These are phyloP conservation scores for Sisyra terminalis DNA, from an alignment of 2,888 invertebrate species.

Conservation along the genomic window DNA sequence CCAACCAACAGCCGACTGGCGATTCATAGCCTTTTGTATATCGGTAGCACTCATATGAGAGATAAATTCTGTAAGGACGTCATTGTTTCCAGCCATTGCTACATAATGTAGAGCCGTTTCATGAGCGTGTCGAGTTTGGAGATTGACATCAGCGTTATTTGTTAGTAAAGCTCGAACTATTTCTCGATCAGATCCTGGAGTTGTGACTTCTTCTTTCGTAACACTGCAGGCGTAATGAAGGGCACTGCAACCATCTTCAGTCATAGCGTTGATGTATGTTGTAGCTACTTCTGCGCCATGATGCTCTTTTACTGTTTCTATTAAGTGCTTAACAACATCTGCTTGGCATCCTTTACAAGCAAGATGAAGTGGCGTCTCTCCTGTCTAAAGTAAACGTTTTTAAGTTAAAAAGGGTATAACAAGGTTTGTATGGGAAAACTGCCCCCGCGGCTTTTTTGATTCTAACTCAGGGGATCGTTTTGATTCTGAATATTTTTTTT, in stretches of 20 bases:
- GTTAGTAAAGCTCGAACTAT: conserved; percentile 80
- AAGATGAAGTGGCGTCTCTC: conserved; percentile 91
- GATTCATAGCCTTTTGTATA: conserved; percentile 86
- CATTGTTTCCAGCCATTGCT: conserved; percentile 89
- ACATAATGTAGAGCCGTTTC: conserved; percentile 95
- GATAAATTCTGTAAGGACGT: conserved; percentile 87
- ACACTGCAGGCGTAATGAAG: conserved; percentile 91
- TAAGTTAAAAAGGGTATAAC: neutral
- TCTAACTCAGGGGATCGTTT: too few relatives aligned
- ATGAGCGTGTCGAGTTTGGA: conserved; percentile 67
- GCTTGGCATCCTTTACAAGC: conserved; percentile 76
- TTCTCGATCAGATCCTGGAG: conserved; percentile 61
- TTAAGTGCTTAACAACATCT: conserved; percentile 72
- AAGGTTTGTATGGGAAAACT: neutral
- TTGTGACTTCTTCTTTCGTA: conserved; percentile 60
- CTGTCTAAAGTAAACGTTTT: conserved; percentile 39
- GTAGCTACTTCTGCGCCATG: conserved; percentile 63
- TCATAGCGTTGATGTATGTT: conserved; percentile 74
- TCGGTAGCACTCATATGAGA: conserved; percentile 77
- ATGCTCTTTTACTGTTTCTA: conserved; percentile 62
- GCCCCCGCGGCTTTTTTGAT: too few relatives aligned
- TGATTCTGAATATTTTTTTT: too few relatives aligned
- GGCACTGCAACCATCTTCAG: conserved; percentile 79
- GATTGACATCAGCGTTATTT: conserved; percentile 77
- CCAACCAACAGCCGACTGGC: conserved; percentile 90